phyloP scores from a whole-genome alignment of 2,113 vertebrate genomes.

The Perca fluviatilis region DNA sequence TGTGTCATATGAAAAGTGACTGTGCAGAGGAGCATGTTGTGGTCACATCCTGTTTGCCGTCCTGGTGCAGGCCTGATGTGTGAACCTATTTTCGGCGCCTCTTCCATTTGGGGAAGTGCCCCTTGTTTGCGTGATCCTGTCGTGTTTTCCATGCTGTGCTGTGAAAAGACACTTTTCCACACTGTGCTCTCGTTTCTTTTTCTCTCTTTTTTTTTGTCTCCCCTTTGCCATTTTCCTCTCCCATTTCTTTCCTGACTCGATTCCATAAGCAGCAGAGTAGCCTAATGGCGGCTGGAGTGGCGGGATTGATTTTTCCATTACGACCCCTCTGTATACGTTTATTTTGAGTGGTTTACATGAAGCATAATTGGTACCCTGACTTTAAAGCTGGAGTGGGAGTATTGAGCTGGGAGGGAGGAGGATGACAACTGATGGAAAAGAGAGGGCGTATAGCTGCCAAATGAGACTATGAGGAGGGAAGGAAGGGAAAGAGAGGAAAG shows the following conservation, averaged over 20 bases:
- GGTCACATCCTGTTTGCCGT: slow-evolving; percentile 60
- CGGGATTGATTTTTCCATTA: slow-evolving; percentile 74
- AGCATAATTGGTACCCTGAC: slow-evolving; percentile 61
- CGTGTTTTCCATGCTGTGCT: slow-evolving; percentile 60
- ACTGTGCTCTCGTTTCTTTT: neutral
- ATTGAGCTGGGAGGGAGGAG: slow-evolving; percentile 27
- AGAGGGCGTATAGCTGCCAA: slow-evolving; percentile 33
- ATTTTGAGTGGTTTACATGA: slow-evolving; percentile 72
- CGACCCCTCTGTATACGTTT: slow-evolving; percentile 49
- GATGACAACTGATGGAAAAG: slow-evolving; percentile 59
- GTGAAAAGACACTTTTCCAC: slow-evolving; percentile 39
- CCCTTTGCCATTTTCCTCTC: slow-evolving; percentile 13
- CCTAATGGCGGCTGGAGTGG: slow-evolving; percentile 27
- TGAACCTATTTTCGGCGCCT: slow-evolving; percentile 54
- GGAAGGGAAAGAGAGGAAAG: slow-evolving; percentile 16
- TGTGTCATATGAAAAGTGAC: slow-evolving; percentile 16
- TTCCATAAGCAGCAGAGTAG: slow-evolving; percentile 50
- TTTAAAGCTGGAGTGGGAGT: slow-evolving; percentile 42
- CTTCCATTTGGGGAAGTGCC: slow-evolving; percentile 48
- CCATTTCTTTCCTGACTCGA: slow-evolving; percentile 57
- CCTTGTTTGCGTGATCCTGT: slow-evolving; percentile 33
- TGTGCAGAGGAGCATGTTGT: slow-evolving; percentile 5
- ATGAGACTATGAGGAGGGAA: slow-evolving; percentile 38
- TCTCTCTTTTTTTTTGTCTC: neutral
- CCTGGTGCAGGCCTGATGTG: slow-evolving; percentile 13